phyloP scores from a whole-genome alignment of 2,888 invertebrate genomes.

The Leucophenga maculata region DNA sequence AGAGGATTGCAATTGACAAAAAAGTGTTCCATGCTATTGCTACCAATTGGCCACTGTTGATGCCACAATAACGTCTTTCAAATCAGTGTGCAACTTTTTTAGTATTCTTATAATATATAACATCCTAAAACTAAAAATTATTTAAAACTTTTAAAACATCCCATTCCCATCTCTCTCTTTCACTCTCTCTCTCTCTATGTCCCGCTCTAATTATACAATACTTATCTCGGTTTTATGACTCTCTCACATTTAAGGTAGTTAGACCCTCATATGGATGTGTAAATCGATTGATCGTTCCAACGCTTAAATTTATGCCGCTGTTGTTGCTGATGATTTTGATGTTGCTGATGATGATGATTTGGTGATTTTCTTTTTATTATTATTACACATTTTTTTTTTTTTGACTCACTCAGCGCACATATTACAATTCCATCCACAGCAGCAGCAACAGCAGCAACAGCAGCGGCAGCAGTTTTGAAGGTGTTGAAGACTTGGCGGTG shows the following conservation, averaged over 20 bases:
- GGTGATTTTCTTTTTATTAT: slow-evolving; percentile 66
- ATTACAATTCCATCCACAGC: slow-evolving; percentile 48
- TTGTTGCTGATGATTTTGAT: slow-evolving; percentile 42
- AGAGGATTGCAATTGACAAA: no score
- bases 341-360: slow-evolving; percentile 63
- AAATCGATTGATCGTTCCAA: slow-evolving; percentile 58
- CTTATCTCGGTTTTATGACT: no score
- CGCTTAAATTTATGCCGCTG: slow-evolving; percentile 25
- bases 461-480: slow-evolving; percentile 42
- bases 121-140: no score
- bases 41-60: no score
- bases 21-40: no score
- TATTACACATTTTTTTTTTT: slow-evolving; percentile 67
- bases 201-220: no score
- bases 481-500: slow-evolving; percentile 66
- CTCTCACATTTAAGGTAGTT: no score
- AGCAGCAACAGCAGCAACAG: no score
- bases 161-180: no score
- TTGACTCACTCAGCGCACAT: slow-evolving; percentile 40
- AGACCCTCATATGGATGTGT: slow-evolving; percentile 41
- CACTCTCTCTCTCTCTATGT: slow-evolving; percentile 17
- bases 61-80: no score
- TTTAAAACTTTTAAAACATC: slow-evolving; percentile 35
- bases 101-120: no score
- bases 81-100: no score